Evolutionary conservation across 2,888 invertebrate genomes (phyloP).

Genomic region (Cheilosia variabilis): DNA sequence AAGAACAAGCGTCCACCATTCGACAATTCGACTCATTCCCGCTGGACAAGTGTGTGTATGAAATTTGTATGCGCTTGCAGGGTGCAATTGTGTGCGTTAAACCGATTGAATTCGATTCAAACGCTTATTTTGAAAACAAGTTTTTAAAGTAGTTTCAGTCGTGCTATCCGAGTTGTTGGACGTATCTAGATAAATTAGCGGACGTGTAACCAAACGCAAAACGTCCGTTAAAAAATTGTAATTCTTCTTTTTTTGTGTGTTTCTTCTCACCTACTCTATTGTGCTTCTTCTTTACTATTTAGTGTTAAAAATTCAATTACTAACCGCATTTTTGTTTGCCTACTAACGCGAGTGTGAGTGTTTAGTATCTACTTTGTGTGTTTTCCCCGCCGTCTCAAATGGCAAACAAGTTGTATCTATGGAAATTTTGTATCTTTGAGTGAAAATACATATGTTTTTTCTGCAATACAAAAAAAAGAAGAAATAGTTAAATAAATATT

Average conservation of each 20-base stretch:
- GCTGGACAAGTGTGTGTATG: slow-evolving; percentile 19
- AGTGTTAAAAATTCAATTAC: slow-evolving; percentile 33
- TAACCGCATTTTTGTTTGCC: slow-evolving; percentile 35
- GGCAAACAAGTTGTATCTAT: slow-evolving; percentile 67
- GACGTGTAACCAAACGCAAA: slow-evolving; percentile 38
- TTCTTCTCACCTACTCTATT: slow-evolving; percentile 7
- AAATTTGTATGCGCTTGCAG: slow-evolving; percentile 58
- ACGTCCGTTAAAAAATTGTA: slow-evolving; percentile 60
- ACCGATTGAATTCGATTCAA: slow-evolving; percentile 72
- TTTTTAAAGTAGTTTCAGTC: slow-evolving; percentile 83
- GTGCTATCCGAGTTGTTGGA: slow-evolving; percentile 82
- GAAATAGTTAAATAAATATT: slow-evolving; percentile 8
- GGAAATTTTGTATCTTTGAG: slow-evolving; percentile 57
- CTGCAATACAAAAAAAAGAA: background rate
- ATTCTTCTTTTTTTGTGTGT: slow-evolving; percentile 5
- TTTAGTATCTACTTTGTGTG: slow-evolving; percentile 9
- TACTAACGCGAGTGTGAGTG: slow-evolving; percentile 20
- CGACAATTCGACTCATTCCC: background rate
- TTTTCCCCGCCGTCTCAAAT: slow-evolving; percentile 55
- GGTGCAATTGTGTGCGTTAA: slow-evolving; percentile 61
- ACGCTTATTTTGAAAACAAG: slow-evolving; percentile 81
- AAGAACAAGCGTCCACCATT: background rate
- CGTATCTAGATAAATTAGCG: slow-evolving; percentile 71
- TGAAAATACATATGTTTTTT: slow-evolving; percentile 43
- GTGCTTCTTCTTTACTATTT: slow-evolving; percentile 9